These are phyloP conservation scores for Glyphotaelius pellucidus DNA, from an alignment of 2,888 invertebrate genomes.

Conservation along the genomic window DNA sequence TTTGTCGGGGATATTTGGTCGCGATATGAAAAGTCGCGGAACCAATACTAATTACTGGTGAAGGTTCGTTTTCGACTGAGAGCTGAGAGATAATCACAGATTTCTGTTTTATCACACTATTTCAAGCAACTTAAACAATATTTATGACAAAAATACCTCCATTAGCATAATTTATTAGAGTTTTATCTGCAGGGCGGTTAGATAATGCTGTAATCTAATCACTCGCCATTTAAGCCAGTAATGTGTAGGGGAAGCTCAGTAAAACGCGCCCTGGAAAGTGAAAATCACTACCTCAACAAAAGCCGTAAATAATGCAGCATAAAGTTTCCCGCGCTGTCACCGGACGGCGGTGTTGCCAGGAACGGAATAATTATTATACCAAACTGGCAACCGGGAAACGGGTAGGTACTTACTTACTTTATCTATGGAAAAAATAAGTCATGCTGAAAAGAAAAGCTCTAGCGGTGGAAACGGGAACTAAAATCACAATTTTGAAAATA, in stretches of 20 bases:
- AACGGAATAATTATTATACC: constrained; percentile 37
- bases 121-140: not conserved
- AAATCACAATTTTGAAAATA: not conserved
- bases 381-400: constrained; percentile 26
- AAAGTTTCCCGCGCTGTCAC: constrained; percentile 54
- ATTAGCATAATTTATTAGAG: not conserved
- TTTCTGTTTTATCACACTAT: not conserved
- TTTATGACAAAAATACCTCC: not conserved
- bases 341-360: constrained; percentile 49
- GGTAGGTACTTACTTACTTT: not conserved
- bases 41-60: no score
- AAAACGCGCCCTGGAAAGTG: constrained; percentile 9
- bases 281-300: constrained; percentile 31
- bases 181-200: not conserved
- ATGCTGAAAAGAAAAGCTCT: not conserved
- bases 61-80: not conserved
- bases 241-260: not conserved
- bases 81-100: no score
- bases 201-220: constrained; percentile 11
- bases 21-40: no score
- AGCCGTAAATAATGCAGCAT: constrained; percentile 44
- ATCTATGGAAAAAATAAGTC: not conserved
- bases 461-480: not conserved
- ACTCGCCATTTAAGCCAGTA: constrained; percentile 14
- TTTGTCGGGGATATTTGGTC: no score